Base-by-base conservation (phyloP, 2,113 vertebrate genomes). In the Acrocephalus arundinaceus region DNA sequence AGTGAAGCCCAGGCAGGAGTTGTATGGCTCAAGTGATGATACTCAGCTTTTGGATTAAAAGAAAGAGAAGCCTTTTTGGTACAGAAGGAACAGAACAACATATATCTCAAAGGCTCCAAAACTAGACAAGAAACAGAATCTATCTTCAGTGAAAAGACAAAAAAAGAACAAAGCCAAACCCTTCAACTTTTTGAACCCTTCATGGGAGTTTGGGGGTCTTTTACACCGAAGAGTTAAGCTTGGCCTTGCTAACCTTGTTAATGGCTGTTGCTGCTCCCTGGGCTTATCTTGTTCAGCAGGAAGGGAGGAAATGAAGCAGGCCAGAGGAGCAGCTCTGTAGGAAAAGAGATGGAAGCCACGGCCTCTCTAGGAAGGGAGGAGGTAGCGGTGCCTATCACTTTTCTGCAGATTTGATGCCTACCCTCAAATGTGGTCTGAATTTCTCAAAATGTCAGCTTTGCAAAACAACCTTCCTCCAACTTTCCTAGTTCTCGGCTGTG, bases 221-320 rank as follows among this genome's bases (percentile, higher is more conserved):
- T 72, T 87, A 86, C 31, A 15, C 41, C 6, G 31, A 76, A 54
- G 85, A 91, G 75, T 88, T 85, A 31, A 83, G 59, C 67, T 62
- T 73, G 63, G 71, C 85, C 67, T 88, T 80, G 54, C 85, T 90
- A 41, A 93, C 85, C 85, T 52, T 72, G 1, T 25, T 90, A 55
- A 86, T 43, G 48, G 76, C 35, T 89, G 39, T 46, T 75, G 16
- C 48, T 90, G 57, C 73, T 89, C 77, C 68, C 65, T 54, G 72
- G 52, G 86, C 61, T 96, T 95, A 93, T 80, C 85, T 62, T 46
- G 73, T 76, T 73, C 33, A 90, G 58, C 82, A 93, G 92, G 68
- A 77, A 76, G 41, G 72, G 39, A 78, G 59, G 43, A 66, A 58
- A 72, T 25, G 27, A 58, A 89, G 73, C 46, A 48, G 48, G 45